Conservation (phyloP, 2,888 invertebrate genomes). For the Hyppa rectilinea region DNA sequence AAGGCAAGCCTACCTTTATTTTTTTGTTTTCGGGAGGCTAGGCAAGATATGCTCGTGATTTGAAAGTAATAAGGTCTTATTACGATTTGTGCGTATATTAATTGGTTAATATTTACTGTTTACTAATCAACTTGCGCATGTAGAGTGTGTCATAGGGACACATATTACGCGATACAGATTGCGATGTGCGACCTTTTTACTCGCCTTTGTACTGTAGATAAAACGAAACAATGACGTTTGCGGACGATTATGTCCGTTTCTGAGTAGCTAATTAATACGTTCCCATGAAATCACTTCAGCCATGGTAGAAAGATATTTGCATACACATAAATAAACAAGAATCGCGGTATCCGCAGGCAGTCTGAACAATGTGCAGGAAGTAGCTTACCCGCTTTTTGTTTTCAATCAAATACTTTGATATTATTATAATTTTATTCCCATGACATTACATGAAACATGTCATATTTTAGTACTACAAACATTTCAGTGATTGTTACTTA, state of each 20-base stretch:
- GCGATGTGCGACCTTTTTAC: conserved; percentile 55
- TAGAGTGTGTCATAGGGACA: conserved; percentile 48
- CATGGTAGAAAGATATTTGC: conserved; percentile 53
- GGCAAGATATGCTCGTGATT: conserved; percentile 1
- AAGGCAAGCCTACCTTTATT: too few species aligned
- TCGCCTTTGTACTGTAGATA: conserved; percentile 49
- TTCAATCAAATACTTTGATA: conserved; percentile 50
- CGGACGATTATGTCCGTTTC: conserved; percentile 48
- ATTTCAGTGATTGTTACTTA: conserved; percentile 38
- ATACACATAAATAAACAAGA: conserved; percentile 56
- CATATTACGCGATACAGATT: conserved; percentile 50
- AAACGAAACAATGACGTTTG: conserved; percentile 58
- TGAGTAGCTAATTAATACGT: conserved; percentile 55
- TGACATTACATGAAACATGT: conserved; percentile 38
- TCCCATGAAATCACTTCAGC: conserved; percentile 59
- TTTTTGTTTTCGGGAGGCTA: too few species aligned
- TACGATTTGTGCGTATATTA: conserved; percentile 1
- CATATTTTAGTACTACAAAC: conserved; percentile 33
- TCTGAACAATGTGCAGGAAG: conserved; percentile 59
- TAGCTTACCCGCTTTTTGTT: conserved; percentile 51
- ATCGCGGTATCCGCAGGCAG: conserved; percentile 51
- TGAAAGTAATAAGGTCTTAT: conserved; percentile 3
- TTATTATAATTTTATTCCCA: conserved; percentile 51
- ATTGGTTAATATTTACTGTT: conserved; percentile 25
- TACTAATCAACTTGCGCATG: conserved; percentile 38